Evolutionary conservation across 2,888 invertebrate species (phyloP).

Genomic region (Chydorus sphaericus): DNA sequence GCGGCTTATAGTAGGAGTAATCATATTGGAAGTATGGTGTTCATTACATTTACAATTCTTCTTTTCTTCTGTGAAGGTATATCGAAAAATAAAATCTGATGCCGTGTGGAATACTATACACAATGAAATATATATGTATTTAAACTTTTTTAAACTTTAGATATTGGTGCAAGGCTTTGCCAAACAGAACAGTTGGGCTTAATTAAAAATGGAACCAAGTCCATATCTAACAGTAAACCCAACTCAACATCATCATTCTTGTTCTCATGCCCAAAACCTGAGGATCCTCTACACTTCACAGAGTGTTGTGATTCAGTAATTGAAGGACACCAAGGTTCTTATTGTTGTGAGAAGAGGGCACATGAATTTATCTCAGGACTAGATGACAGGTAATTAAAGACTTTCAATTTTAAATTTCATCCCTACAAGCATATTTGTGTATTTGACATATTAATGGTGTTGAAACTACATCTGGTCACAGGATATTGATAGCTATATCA

Average conservation of each 20-base stretch:
- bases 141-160: not conserved
- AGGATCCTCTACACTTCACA: conserved; percentile 2
- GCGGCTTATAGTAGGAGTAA: too few species aligned
- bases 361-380: not conserved
- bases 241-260: too few species aligned
- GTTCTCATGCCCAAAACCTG: not conserved
- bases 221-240: not conserved
- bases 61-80: too few species aligned
- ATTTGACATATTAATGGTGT: not conserved
- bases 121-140: not conserved
- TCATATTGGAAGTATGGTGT: too few species aligned
- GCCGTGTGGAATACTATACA: too few species aligned
- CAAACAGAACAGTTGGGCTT: not conserved
- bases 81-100: too few species aligned
- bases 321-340: not conserved
- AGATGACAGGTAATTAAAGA: not conserved
- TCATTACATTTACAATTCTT: too few species aligned
- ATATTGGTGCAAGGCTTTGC: not conserved
- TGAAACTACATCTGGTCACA: conserved; percentile 18
- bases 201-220: not conserved
- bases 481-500: conserved; percentile 25
- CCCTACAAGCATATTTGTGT: not conserved
- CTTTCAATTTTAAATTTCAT: not conserved
- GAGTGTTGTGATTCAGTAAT: conserved; percentile 4
- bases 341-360: not conserved